Evolutionary conservation across 2,888 invertebrate species (phyloP).

Genomic region (Tenthredo scrophulariae): DNA sequence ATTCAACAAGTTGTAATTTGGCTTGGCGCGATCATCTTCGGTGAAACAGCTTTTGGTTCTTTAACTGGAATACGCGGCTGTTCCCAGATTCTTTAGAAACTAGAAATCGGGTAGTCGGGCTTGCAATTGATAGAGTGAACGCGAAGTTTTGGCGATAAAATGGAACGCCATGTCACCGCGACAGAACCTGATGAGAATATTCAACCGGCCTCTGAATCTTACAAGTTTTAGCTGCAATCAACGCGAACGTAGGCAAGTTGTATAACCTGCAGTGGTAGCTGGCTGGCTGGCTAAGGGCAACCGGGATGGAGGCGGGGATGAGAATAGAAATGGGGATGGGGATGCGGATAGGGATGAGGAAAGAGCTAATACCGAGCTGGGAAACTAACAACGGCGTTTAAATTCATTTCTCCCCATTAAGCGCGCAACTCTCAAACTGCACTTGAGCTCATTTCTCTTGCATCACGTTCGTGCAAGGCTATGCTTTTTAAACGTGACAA

Average conservation of each 20-base stretch:
- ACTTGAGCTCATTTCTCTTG: constrained; percentile 41
- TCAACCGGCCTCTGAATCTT: constrained; percentile 29
- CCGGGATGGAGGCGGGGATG: not conserved
- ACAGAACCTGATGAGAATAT: constrained; percentile 36
- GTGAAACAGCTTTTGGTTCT: not conserved
- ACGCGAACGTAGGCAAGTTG: constrained; percentile 27
- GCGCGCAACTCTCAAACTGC: constrained; percentile 58
- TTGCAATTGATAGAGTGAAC: not conserved
- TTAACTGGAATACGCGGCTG: not conserved
- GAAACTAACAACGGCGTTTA: constrained; percentile 63
- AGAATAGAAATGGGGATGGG: not conserved
- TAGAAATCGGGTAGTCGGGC: not conserved
- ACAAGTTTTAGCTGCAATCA: constrained; percentile 46
- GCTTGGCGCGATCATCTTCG: not conserved
- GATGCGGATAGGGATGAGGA: not conserved
- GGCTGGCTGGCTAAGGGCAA: not conserved
- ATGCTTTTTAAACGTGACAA: not conserved
- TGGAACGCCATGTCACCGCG: not conserved
- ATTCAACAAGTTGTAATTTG: not conserved
- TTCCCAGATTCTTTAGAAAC: constrained; percentile 4
- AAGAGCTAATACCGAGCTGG: constrained; percentile 44
- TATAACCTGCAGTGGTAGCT: constrained; percentile 1
- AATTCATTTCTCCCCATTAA: constrained; percentile 63
- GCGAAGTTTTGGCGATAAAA: constrained; percentile 21
- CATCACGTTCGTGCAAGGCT: constrained; percentile 21